These are phyloP conservation scores for Orius insidiosus DNA, from an alignment of 1,140 invertebrate species.

Conservation along the genomic window DNA sequence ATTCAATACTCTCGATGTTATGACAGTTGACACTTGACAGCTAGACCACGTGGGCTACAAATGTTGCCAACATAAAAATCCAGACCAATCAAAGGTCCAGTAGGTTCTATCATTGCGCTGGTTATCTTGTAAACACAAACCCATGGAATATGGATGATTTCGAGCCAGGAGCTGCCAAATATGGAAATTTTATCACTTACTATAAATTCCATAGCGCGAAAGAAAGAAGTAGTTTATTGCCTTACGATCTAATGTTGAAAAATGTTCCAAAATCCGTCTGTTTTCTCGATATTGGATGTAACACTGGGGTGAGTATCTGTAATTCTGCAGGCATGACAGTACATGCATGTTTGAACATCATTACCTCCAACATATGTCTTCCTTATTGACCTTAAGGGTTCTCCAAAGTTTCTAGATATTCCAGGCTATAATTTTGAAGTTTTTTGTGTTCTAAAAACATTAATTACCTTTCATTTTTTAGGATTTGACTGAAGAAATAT, in stretches of 20 bases:
- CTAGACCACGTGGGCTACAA: no score
- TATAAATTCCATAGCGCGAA: conserved; percentile 57
- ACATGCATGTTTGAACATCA: no score
- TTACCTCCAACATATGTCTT: no score
- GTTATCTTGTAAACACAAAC: no score
- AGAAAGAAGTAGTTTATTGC: conserved; percentile 43
- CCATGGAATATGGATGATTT: not conserved
- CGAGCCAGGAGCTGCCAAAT: conserved; percentile 54
- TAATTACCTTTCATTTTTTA: conserved; percentile 38
- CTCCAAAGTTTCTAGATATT: no score
- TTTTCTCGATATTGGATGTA: conserved; percentile 61
- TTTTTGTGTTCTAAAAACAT: conserved; percentile 13
- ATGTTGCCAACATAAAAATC: no score
- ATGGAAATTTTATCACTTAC: conserved; percentile 74
- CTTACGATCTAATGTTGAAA: conserved; percentile 36
- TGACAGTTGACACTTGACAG: no score
- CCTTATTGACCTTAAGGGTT: no score
- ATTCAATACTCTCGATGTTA: no score
- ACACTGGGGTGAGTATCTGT: conserved; percentile 52
- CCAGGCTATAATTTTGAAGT: not conserved
- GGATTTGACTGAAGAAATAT: conserved; percentile 22
- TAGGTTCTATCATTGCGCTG: no score
- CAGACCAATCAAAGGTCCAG: no score
- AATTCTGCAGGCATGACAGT: no score
- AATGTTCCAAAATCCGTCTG: conserved; percentile 26